Base-by-base conservation (phyloP, 2,888 invertebrate species). In the Lycia hirtaria region DNA sequence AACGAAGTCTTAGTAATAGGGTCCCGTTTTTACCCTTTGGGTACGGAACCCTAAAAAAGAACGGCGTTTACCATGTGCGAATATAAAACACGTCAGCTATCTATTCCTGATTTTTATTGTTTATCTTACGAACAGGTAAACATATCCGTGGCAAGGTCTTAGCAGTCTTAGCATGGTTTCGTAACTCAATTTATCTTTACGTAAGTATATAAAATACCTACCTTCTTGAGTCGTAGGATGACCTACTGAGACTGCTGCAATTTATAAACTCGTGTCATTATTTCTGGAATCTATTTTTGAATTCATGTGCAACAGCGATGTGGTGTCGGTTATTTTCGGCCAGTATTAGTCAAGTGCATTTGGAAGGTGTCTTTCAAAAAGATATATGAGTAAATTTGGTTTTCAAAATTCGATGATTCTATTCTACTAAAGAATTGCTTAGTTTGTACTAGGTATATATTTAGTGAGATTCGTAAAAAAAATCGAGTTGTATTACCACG, bases 61-160 rank as follows among this genome's bases (percentile, higher is more conserved):
- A 38, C 38, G 40, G 20, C 33, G 20, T 40, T 47, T 6, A 40
- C 30, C 50, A 56, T 47, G 45, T 51, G 56, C 50, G 56, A 56
- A 51, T 41, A 33, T 47, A 47, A 52, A 57, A 47, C 33, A 14
- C 48, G 56, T 51, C 40, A 57, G 49, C 41, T 40, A 43, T 62
- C 64, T 67, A 67, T 67, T 67, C 51, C 56, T 47, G 67, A 50
- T 35, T 55, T 52, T 19, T 53, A 40, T 43, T 62, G 61, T 62
- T 66, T 63, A 60, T 62, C 38, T 52, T 56, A 47, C 43, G 28
- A 40, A 40, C 50, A 50, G 54, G 50, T 58, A 54, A 59, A 60
- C 59, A 57, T 12, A 54, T 61, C 41, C 33, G 22, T 20, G 35
- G 37, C 62, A 64, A 66, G 62, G 64, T 56, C 52, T 57, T n/a